Evolutionary conservation across 2,888 invertebrate genomes (phyloP).

Genomic region (Megastigmus dorsalis): DNA sequence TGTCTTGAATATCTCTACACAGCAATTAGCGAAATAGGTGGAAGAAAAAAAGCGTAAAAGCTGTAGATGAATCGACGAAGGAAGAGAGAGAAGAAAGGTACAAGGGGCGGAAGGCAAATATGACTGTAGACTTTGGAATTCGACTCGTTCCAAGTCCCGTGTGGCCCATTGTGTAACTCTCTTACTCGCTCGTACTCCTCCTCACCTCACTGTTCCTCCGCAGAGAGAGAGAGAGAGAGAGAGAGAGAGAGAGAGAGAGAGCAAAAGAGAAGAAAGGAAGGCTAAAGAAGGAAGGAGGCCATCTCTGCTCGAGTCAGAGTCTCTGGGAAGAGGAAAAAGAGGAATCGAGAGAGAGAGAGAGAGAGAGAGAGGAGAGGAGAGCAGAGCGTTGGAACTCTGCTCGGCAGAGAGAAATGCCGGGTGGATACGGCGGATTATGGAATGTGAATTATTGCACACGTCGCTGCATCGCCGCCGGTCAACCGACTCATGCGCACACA

Average conservation of each 20-base stretch:
- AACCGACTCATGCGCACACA: background rate
- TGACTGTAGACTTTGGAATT: slow-evolving; percentile 44
- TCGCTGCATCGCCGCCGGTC: slow-evolving; percentile 40
- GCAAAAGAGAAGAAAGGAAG: background rate
- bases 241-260: too few relatives aligned
- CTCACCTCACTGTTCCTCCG: background rate
- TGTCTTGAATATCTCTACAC: background rate
- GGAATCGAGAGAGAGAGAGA: background rate
- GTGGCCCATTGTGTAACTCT: slow-evolving; percentile 44
- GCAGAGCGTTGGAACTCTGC: too few relatives aligned
- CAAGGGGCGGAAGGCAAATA: background rate
- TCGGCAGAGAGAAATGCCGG: background rate
- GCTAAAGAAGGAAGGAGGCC: too few relatives aligned
- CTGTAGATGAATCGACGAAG: background rate
- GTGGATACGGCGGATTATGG: slow-evolving; percentile 46
- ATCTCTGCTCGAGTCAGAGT: too few relatives aligned
- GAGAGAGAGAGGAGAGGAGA: background rate
- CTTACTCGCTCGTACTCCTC: background rate
- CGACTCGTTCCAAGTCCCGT: slow-evolving; percentile 10
- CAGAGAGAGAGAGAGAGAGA: background rate
- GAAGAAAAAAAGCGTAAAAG: background rate
- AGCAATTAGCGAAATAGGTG: too few relatives aligned
- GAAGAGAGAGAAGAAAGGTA: background rate
- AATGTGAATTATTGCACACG: slow-evolving; percentile 48
- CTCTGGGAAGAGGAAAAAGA: too few relatives aligned